These are phyloP conservation scores for Diglossa brunneiventris DNA, from an alignment of 2,113 vertebrate species.

Conservation along the genomic window DNA sequence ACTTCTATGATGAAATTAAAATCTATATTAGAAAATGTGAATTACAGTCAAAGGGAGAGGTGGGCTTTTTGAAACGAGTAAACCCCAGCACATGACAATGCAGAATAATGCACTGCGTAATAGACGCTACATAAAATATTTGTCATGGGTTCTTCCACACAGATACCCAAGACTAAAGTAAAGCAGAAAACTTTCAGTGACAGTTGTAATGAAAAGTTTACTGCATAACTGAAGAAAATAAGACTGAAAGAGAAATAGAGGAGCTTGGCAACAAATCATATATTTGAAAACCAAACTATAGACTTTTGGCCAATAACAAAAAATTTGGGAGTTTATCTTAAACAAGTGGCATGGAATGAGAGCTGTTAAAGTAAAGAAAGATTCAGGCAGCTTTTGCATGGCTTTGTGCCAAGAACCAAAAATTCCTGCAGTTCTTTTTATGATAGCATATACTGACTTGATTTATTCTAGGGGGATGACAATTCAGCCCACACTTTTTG, in stretches of 20 bases:
- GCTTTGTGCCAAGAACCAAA: neutral
- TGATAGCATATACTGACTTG: neutral
- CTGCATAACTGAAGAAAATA: neutral
- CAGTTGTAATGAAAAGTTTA: neutral
- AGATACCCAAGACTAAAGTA: neutral
- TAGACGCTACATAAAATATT: neutral
- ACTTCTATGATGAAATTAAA: neutral
- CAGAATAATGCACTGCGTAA: neutral
- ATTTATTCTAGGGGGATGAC: slow-evolving; percentile 11
- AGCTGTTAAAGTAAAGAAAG: neutral
- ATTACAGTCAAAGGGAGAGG: neutral
- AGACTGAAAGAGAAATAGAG: neutral
- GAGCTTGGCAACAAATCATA: neutral
- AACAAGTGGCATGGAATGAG: neutral
- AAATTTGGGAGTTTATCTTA: neutral
- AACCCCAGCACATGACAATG: neutral
- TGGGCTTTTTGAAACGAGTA: neutral
- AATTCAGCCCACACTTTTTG: neutral
- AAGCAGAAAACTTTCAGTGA: neutral
- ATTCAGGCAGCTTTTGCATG: neutral
- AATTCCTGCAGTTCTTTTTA: neutral
- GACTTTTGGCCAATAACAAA: neutral
- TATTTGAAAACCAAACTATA: neutral
- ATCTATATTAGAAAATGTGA: neutral
- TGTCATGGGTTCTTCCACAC: neutral